Evolutionary conservation across 2,888 invertebrate species (phyloP).

Genomic region (Cyclophora albipunctata): DNA sequence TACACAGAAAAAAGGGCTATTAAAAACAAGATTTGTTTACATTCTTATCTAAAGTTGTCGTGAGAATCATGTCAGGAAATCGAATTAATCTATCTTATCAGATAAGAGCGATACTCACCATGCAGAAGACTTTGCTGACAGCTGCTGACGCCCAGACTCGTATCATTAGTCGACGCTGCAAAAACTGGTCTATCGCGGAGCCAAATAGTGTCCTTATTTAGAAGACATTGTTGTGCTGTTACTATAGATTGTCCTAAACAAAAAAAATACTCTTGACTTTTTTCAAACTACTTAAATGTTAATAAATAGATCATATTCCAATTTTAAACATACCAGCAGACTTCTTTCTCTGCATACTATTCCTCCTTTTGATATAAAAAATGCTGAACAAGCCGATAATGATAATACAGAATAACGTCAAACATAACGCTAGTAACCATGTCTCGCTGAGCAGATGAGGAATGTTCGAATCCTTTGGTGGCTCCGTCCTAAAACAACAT

Average conservation of each 20-base stretch:
- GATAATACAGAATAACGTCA: constrained; percentile 57
- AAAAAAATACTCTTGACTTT: neutral
- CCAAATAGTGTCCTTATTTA: constrained; percentile 72
- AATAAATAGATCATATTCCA: neutral
- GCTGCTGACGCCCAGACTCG: constrained; percentile 52
- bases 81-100: constrained; percentile 8
- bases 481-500: constrained; percentile 50
- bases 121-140: constrained; percentile 68
- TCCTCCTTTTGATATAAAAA: constrained; percentile 60
- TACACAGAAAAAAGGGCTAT: constrained; percentile 23
- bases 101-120: constrained; percentile 42
- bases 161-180: constrained; percentile 47
- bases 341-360: constrained; percentile 62
- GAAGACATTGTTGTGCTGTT: constrained; percentile 67
- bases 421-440: constrained; percentile 60
- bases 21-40: neutral
- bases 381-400: constrained; percentile 60
- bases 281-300: neutral
- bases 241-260: constrained; percentile 70
- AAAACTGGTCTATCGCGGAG: constrained; percentile 63
- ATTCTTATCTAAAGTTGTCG: constrained; percentile 19
- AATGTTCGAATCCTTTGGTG: constrained; percentile 61
- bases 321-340: constrained; percentile 46
- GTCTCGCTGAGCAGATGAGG: constrained; percentile 64
- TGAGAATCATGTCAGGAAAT: constrained; percentile 34